Conservation (phyloP, 2,113 vertebrate species). For the Chauna torquata region DNA sequence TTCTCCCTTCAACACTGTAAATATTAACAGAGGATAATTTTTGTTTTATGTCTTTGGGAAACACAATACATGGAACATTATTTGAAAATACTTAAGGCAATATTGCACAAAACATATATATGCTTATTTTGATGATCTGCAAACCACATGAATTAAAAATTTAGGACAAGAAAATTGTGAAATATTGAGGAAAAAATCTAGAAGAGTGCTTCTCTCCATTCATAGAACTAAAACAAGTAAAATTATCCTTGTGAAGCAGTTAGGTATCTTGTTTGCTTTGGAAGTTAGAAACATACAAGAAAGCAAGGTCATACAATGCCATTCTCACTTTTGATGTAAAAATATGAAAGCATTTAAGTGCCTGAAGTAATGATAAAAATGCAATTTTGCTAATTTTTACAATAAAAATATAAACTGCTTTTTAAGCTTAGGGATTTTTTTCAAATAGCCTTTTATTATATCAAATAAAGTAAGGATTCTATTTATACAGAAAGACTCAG, state of each 20-base stretch:
- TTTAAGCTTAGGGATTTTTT: conserved; percentile 39
- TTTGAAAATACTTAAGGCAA: not conserved
- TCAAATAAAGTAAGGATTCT: conserved; percentile 57
- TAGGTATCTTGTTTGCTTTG: not conserved
- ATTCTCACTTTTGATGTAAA: not conserved
- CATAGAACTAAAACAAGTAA: not conserved
- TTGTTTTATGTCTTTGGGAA: not conserved
- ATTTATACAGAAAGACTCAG: conserved; percentile 39
- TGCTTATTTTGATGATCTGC: not conserved
- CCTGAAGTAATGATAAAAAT: not conserved
- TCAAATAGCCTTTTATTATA: conserved; percentile 35
- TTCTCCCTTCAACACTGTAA: not conserved
- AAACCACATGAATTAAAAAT: not conserved
- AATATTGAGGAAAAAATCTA: not conserved
- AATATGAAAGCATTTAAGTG: not conserved
- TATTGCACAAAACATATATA: not conserved
- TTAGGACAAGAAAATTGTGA: not conserved
- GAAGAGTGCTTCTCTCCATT: not conserved
- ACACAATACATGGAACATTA: not conserved
- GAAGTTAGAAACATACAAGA: not conserved
- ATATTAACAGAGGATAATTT: not conserved
- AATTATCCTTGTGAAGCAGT: not conserved
- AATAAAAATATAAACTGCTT: conserved; percentile 5
- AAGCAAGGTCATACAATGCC: not conserved
- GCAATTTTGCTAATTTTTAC: not conserved